Evolutionary conservation across 2,888 invertebrate genomes (phyloP), one percentile per base, ranked within the genome.

Genomic region (Eumacrocentrus americanus): DNA sequence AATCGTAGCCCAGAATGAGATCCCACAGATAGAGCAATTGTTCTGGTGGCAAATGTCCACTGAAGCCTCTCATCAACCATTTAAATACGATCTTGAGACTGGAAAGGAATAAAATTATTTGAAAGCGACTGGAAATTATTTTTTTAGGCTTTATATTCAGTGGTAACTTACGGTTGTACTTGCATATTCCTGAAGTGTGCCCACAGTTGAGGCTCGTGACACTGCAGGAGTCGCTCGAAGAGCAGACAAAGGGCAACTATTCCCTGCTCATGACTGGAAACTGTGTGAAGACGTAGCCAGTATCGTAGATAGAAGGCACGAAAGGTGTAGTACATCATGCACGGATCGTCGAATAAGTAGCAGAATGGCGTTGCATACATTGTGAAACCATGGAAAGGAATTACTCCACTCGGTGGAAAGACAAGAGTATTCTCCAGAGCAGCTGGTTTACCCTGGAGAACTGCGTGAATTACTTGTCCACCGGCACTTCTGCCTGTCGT

Each of bases 301-400:
- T 95, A 96, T 58, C 95, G 86, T 58, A 91, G 85, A 82, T 98
- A 98, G 76, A 97, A 91, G 11, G 95, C 91, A 58, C 95, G 86
- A 81, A 97, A 96, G 1, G 95, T 90, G 72, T 89, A 94, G 79
- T 97, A 98, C 58, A 97, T 84, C 56, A 89, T 87, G 12, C 91
- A 88, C 0, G 95, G 91, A 68, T 95, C 92, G 71, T 95, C 92
- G 79, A 90, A 96, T 29, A 98, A 82, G 77, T 95, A 98, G 79
- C 97, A 97, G 75, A 98, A 91, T 1, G 97, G 97, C 0, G 95
- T 94, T 47, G 95, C 97, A 80, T 95, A 96, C 97, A 98, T 97
- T 16, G 96, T 92, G 81, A 98, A 96, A 1, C 97, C 97, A 79
- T 98, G 96, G 81, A 96, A 97, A 0, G 97, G 97, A 68, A 98